Conservation (phyloP, 1,140 invertebrate species). For the Epicauta chinensis region DNA sequence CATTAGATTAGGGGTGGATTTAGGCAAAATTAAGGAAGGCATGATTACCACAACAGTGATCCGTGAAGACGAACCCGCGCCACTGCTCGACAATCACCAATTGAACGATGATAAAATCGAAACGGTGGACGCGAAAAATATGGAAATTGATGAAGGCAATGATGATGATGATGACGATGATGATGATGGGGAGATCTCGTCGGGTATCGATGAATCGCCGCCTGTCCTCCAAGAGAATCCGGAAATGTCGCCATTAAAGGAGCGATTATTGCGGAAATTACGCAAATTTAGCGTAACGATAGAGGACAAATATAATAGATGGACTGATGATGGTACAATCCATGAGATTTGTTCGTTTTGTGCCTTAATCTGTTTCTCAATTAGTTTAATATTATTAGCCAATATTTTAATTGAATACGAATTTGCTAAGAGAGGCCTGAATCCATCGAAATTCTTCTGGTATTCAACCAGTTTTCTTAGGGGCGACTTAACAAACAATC, state of each 20-base stretch:
- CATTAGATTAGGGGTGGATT: constrained; percentile 35
- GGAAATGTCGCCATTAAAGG: constrained; percentile 20
- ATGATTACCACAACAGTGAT: constrained; percentile 7
- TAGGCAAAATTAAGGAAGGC: constrained; percentile 38
- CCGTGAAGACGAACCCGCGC: constrained; percentile 4
- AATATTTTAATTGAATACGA: constrained; percentile 36
- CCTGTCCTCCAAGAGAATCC: neutral
- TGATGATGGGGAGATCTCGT: constrained; percentile 1
- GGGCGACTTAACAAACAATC: too few species aligned
- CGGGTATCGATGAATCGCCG: constrained; percentile 5
- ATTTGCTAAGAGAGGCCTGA: constrained; percentile 21
- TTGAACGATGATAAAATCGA: too few species aligned
- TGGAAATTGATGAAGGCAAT: constrained; percentile 5
- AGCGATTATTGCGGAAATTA: constrained; percentile 20
- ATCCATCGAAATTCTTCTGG: constrained; percentile 14
- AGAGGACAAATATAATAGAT: constrained; percentile 23
- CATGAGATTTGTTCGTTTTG: constrained; percentile 34
- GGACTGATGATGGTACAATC: constrained; percentile 22
- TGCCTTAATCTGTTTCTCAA: constrained; percentile 36
- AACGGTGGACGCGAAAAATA: too few species aligned
- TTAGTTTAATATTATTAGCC: constrained; percentile 32
- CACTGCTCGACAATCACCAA: too few species aligned
- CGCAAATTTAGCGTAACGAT: constrained; percentile 11
- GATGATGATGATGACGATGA: neutral
- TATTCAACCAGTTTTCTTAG: constrained; percentile 4